Conservation (phyloP, 2,113 vertebrate species). For the Gorsachius goisagi region DNA sequence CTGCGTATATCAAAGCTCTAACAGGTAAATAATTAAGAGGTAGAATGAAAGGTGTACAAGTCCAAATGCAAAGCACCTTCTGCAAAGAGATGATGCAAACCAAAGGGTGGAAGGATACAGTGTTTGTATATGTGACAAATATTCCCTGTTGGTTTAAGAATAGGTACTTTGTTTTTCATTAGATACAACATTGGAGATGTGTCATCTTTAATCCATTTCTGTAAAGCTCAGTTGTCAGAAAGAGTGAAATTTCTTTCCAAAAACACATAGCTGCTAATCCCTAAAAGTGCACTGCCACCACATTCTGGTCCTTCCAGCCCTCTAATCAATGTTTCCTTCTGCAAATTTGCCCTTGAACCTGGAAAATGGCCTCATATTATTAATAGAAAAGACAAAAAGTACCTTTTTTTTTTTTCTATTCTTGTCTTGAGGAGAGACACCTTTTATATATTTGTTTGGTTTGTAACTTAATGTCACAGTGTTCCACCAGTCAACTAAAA, state of each 20-base stretch:
- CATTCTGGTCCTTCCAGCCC: neutral
- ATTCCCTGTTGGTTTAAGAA: neutral
- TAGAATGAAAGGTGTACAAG: neutral
- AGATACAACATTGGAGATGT: neutral
- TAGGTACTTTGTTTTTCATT: constrained; percentile 16
- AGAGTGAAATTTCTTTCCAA: constrained; percentile 16
- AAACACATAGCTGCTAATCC: constrained; percentile 1
- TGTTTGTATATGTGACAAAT: neutral
- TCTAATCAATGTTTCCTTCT: neutral
- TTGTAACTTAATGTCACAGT: neutral
- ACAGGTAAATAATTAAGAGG: neutral
- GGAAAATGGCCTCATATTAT: neutral
- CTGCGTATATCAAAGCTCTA: neutral
- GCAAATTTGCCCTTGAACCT: neutral
- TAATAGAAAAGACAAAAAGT: neutral
- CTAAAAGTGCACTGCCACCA: neutral
- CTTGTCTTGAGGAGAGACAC: neutral
- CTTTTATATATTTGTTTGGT: neutral
- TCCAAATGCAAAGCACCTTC: neutral
- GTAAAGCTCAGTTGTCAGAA: neutral
- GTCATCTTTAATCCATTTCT: constrained; percentile 55
- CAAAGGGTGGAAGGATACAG: neutral
- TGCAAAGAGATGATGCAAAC: neutral
- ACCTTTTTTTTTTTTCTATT: neutral
- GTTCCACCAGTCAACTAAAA: neutral